Percentiles rank a stretch among this genome's conserved stretches.
Conservation (phyloP, 37 sponge, comb jelly and placozoan genomes). For the Ephydatia muelleri region DNA sequence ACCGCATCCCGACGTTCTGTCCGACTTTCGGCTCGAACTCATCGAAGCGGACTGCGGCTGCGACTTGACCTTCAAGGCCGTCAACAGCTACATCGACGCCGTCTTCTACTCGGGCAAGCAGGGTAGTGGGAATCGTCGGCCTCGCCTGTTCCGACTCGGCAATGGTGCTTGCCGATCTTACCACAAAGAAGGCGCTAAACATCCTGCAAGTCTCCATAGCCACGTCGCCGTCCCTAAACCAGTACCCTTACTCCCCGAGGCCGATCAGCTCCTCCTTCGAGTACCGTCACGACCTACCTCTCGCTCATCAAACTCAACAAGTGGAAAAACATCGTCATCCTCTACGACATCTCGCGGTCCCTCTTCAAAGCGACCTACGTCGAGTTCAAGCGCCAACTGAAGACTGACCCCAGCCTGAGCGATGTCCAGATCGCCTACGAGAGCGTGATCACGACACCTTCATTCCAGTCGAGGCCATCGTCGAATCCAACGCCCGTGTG, state of each 20-base stretch:
- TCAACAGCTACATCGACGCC: neutral
- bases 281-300: neutral
- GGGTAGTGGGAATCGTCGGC: conserved; percentile 40
- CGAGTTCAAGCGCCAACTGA: neutral
- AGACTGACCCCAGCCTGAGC: neutral
- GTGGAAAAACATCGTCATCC: neutral
- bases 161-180: neutral
- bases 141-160: conserved; percentile 33
- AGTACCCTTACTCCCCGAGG: neutral
- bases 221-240: neutral
- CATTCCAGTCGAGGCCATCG: conserved; percentile 11
- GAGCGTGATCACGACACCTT: neutral
- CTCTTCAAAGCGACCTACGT: neutral
- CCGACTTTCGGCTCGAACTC: neutral
- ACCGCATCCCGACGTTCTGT: conserved; percentile 5
- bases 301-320: neutral
- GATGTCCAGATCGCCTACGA: neutral
- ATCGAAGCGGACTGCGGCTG: conserved; percentile 6
- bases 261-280: neutral
- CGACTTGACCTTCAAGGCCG: neutral
- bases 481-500: neutral
- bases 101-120: too few species aligned
- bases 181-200: neutral
- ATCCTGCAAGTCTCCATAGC: neutral
- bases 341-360: neutral